Evolutionary conservation across 2,888 invertebrate species (phyloP).

Genomic region (Noctuana brunneofusca): DNA sequence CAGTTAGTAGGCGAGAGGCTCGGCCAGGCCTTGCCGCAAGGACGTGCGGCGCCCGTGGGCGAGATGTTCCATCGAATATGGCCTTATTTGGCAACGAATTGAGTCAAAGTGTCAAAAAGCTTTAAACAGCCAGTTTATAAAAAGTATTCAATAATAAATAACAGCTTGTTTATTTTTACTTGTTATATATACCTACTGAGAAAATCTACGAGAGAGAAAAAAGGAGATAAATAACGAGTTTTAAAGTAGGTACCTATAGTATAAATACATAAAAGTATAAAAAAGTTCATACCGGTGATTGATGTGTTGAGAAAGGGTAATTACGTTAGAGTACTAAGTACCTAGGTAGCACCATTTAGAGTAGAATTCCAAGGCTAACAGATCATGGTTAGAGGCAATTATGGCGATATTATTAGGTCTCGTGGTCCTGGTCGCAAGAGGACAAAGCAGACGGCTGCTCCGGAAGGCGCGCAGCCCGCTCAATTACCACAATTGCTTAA

Average conservation of each 20-base stretch:
- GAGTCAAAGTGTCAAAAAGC: neutral
- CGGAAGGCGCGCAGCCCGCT: conserved; percentile 71
- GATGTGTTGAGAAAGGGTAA: neutral
- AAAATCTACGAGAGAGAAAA: too few species aligned
- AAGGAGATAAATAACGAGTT: too few species aligned
- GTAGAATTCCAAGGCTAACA: neutral
- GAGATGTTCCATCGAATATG: conserved; percentile 58
- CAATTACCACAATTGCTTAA: conserved; percentile 81
- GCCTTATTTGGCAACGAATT: conserved; percentile 59
- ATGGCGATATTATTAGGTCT: conserved; percentile 38
- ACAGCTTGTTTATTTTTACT: too few species aligned
- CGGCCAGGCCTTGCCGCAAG: conserved; percentile 75
- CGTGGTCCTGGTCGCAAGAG: conserved; percentile 35
- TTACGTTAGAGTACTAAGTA: too few species aligned
- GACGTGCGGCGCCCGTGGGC: conserved; percentile 67
- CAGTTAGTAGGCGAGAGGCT: conserved; percentile 61
- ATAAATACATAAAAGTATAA: too few species aligned
- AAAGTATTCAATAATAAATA: neutral
- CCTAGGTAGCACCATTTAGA: neutral
- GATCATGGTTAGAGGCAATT: conserved; percentile 41
- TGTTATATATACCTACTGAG: too few species aligned
- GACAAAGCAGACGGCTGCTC: conserved; percentile 61
- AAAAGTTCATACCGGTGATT: too few species aligned
- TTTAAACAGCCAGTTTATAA: neutral
- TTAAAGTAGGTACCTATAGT: too few species aligned